A percentile compares a stretch with the other conserved stretches of the same genome.
Evolutionary conservation across 1,140 invertebrate genomes (phyloP).

Genomic region (Mizuhopecten yessoensis): DNA sequence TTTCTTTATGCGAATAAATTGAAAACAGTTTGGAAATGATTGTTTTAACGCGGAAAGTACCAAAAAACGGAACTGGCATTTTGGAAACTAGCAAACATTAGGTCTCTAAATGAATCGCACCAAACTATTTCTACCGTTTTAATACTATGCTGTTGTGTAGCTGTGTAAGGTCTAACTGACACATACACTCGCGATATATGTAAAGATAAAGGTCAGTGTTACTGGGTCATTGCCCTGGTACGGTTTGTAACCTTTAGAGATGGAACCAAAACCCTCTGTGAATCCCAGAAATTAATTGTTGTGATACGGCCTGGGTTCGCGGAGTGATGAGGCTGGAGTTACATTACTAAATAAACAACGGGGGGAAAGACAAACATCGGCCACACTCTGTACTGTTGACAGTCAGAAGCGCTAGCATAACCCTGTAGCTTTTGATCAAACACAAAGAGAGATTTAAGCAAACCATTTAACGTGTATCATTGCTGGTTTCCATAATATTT

Average conservation of each 20-base stretch:
- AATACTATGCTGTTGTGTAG: no score
- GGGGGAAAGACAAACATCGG: not conserved
- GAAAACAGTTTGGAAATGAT: not conserved
- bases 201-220: no score
- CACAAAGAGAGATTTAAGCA: not conserved
- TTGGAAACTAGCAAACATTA: no score
- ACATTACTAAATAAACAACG: not conserved
- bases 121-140: no score
- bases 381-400: not conserved
- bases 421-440: not conserved
- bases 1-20: no score
- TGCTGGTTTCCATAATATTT: not conserved
- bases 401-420: not conserved
- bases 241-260: not conserved
- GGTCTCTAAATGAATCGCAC: no score
- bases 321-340: not conserved
- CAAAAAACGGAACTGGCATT: no score
- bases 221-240: not conserved
- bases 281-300: constrained; percentile 21
- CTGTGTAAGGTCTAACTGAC: not conserved
- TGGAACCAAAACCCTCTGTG: not conserved
- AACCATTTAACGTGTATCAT: not conserved
- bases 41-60: not conserved
- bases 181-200: no score
- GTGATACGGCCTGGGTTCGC: not conserved